Evolutionary conservation across 2,113 vertebrate genomes (phyloP).

Genomic region (Proterorhinus semilunaris): DNA sequence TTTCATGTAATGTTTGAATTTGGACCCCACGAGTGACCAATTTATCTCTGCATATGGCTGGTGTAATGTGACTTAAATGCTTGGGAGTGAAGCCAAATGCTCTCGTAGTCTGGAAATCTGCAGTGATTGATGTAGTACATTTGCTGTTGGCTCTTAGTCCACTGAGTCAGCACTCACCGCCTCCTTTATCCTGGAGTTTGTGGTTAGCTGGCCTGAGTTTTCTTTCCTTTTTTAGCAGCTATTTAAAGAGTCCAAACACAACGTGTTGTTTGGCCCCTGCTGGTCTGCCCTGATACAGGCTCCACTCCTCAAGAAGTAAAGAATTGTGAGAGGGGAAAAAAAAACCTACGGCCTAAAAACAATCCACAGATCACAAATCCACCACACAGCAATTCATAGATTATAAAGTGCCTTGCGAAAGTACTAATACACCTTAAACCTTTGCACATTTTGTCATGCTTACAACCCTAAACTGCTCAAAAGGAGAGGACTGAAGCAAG

Average conservation of each 20-base stretch:
- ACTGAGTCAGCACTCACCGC: constrained; percentile 48
- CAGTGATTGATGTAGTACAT: constrained; percentile 38
- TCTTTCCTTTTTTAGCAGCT: constrained; percentile 20
- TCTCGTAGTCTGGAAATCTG: constrained; percentile 16
- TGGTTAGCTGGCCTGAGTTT: constrained; percentile 22
- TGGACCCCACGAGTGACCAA: neutral
- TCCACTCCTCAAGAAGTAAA: neutral
- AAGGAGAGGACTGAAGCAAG: too few relatives aligned
- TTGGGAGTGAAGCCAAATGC: constrained; percentile 12
- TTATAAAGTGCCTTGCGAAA: too few relatives aligned
- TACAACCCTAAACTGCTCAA: too few relatives aligned
- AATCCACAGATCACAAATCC: neutral
- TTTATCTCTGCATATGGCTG: constrained; percentile 6
- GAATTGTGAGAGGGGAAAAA: neutral
- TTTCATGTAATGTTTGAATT: neutral
- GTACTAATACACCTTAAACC: too few relatives aligned
- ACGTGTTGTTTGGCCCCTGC: constrained; percentile 20
- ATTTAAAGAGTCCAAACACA: constrained; percentile 15
- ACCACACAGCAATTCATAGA: neutral
- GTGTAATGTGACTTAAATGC: constrained; percentile 14
- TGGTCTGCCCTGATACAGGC: constrained; percentile 27
- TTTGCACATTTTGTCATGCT: too few relatives aligned
- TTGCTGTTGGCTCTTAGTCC: constrained; percentile 27
- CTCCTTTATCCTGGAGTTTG: constrained; percentile 16
- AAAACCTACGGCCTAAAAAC: neutral